A percentile compares a stretch with the other conserved stretches of the same genome.
phyloP scores from a whole-genome alignment of 2,797 vertebrate genomes.

The Cyclopterus lumpus region DNA sequence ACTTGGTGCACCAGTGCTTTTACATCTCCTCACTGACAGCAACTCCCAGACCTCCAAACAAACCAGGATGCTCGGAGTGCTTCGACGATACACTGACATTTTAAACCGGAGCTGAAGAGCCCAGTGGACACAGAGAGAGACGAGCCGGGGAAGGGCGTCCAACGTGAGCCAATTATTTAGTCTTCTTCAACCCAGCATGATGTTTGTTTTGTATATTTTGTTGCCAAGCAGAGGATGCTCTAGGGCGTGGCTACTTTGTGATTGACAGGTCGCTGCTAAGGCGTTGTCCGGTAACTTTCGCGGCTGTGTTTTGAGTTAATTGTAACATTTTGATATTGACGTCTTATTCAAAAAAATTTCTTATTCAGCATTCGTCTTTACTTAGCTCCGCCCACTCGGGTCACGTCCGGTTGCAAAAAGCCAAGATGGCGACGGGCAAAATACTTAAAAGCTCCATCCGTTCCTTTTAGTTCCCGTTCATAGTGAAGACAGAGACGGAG shows the following conservation, averaged over 20 bases:
- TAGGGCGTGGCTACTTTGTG: background rate
- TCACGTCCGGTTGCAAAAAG: background rate
- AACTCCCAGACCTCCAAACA: conserved; percentile 36
- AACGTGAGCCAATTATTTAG: background rate
- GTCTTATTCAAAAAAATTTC: background rate
- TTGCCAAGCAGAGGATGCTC: background rate
- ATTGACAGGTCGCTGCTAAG: background rate
- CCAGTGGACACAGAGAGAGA: too few species aligned
- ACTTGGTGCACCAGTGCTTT: conserved; percentile 1
- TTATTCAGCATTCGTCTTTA: background rate
- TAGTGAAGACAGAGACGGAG: background rate
- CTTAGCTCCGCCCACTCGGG: background rate
- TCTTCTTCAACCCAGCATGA: background rate
- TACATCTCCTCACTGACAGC: conserved; percentile 30
- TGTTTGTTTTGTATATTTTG: background rate
- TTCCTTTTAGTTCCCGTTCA: background rate
- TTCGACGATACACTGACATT: background rate
- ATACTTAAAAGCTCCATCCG: background rate
- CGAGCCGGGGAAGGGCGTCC: background rate
- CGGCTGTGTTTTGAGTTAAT: background rate
- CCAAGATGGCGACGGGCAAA: background rate
- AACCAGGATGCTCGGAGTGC: background rate
- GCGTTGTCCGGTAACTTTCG: background rate
- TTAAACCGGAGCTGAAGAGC: conserved; percentile 6
- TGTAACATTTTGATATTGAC: background rate